Evolutionary conservation across 1,140 invertebrate genomes (phyloP), one percentile per base, ranked within the genome.

Genomic region (Aphis craccivora): DNA sequence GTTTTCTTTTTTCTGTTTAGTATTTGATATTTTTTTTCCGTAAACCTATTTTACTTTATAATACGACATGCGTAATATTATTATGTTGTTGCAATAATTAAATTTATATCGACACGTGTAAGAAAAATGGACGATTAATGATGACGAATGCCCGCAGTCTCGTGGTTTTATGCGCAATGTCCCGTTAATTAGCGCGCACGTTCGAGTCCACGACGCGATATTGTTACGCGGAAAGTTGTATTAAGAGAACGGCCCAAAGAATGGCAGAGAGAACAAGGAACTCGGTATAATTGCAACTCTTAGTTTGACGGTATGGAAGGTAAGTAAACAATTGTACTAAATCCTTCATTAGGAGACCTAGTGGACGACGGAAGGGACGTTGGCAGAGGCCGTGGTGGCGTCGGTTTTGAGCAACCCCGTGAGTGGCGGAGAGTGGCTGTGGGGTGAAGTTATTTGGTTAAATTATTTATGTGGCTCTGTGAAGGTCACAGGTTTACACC

Each of bases 281-380:
- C 45, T 89, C n/a, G 8, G 87, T 53, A 53, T 53, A 89, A 89
- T 89, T 53, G 48, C 87, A 53, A 53, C 48, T 87, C 86, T n/a
- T 48, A 30, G 43, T 87, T 45, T 87, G 87, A 53, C 35, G 87
- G 25, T 53, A 89, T 25, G 22, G 87, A 53, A 89, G 87, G 48
- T 89, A 53, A 87, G 84, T 87, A 87, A 89, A 89, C 87, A 89
- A 89, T 89, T 37, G 48, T 89, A 53, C 87, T 89, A 89, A 89
- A 89, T 89, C 87, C 87, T 89, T 89, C 87, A 53, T 89, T 89
- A 89, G 87, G 87, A 76, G 60, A n/a, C 14, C 60, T 14, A 76
- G 60, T 76, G 60, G 60, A 76, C 30, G 60, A 67, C 4, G 30
- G 60, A 4, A 5, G 60, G 60, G 60, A 76, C 60, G 60, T 76